A percentile compares a stretch with the other conserved stretches of the same genome.
These are phyloP conservation scores for Thryonomys swinderianus DNA, from an alignment of 2,113 vertebrate species.

Conservation along the genomic window DNA sequence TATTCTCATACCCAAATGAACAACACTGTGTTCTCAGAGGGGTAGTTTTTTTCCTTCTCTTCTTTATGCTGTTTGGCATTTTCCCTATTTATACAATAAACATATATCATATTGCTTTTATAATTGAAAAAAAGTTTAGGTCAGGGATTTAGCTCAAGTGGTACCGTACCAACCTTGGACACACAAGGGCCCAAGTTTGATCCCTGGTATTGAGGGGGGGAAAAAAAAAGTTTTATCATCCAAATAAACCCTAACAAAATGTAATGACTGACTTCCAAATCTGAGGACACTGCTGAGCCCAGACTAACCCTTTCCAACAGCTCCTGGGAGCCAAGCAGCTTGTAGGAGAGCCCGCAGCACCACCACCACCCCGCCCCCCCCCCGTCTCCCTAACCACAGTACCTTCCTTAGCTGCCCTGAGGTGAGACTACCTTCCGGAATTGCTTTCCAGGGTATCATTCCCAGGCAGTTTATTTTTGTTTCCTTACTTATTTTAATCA, in stretches of 20 bases:
- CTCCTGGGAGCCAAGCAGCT: not conserved
- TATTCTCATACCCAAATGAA: not conserved
- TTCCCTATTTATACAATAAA: not conserved
- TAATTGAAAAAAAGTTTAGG: too few relatives aligned
- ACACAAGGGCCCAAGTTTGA: too few relatives aligned
- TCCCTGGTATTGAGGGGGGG: too few relatives aligned
- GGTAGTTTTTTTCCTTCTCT: not conserved
- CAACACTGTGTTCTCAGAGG: not conserved
- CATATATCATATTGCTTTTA: not conserved
- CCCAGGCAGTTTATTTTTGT: not conserved
- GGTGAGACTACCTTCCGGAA: not conserved
- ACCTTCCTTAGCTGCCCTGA: not conserved
- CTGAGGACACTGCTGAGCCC: not conserved
- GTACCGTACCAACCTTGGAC: too few relatives aligned
- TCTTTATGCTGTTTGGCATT: not conserved
- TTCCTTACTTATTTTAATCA: not conserved
- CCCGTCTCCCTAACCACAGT: accelerated
- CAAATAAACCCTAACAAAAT: slow-evolving; percentile 1
- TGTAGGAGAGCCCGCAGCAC: not conserved
- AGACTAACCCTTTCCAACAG: not conserved
- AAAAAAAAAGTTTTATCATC: not conserved
- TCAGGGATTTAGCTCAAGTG: too few relatives aligned
- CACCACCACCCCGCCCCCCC: not conserved
- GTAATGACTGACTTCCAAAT: not conserved
- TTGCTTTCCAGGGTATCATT: not conserved